Evolutionary conservation across 1,140 invertebrate genomes (phyloP).

Genomic region (Bombus pascuorum): DNA sequence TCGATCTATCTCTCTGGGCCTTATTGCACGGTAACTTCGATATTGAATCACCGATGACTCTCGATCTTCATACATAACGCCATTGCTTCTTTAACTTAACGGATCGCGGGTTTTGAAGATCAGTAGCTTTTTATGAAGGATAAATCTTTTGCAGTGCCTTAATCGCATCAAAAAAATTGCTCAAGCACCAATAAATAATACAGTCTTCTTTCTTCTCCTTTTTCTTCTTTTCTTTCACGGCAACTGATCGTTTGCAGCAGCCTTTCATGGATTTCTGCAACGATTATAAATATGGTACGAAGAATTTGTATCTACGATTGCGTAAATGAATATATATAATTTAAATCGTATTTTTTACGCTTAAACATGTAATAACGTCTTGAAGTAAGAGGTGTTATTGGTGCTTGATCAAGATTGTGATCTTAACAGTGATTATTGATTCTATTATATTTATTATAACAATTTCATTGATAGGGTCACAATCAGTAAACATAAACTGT

Average conservation of each 20-base stretch:
- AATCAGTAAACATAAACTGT: constrained; percentile 40
- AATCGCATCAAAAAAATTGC: constrained; percentile 49
- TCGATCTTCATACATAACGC: constrained; percentile 48
- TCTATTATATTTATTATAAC: constrained; percentile 64
- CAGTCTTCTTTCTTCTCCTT: background rate
- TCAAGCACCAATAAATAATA: constrained; percentile 63
- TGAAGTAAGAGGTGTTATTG: constrained; percentile 52
- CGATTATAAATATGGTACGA: constrained; percentile 21
- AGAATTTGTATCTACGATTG: background rate
- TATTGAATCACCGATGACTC: constrained; percentile 40
- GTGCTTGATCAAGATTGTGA: constrained; percentile 69
- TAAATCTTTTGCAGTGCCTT: constrained; percentile 67
- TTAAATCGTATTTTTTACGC: constrained; percentile 28
- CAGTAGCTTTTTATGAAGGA: constrained; percentile 44
- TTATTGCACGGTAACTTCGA: constrained; percentile 49
- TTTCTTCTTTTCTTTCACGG: background rate
- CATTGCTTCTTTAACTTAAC: constrained; percentile 44
- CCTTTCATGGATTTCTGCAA: background rate
- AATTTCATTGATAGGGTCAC: constrained; percentile 62
- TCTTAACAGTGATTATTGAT: constrained; percentile 60
- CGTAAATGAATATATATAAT: constrained; percentile 15
- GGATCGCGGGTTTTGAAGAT: constrained; percentile 42
- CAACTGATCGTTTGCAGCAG: background rate
- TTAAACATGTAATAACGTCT: constrained; percentile 24
- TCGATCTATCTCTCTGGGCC: constrained; percentile 42